Percentiles rank a stretch among this genome's conserved stretches.
Conservation (phyloP, 2,888 invertebrate species). For the Hydraecia micacea region DNA sequence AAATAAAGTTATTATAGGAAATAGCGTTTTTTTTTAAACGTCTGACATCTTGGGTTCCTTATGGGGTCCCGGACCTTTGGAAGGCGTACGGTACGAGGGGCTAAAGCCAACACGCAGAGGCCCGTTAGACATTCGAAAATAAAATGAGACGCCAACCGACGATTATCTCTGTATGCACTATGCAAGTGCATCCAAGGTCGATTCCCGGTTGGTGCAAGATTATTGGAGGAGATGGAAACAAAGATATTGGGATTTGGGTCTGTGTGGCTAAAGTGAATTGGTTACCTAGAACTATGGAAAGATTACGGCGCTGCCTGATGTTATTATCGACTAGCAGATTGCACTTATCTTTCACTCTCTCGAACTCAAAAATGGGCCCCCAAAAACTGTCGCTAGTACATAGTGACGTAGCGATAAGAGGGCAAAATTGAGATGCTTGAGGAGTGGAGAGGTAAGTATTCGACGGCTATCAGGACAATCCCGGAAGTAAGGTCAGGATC, state of each 20-base stretch:
- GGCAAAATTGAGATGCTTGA: too few species aligned
- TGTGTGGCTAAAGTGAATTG: too few species aligned
- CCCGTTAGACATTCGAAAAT: not conserved
- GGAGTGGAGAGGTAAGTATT: too few species aligned
- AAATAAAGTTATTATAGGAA: conserved; percentile 30
- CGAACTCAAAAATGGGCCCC: too few species aligned
- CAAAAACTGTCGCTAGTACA: too few species aligned
- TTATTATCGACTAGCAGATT: too few species aligned
- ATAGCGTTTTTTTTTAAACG: not conserved
- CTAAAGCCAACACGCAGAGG: not conserved
- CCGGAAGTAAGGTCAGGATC: too few species aligned
- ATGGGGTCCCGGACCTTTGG: not conserved
- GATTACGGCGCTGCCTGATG: not conserved
- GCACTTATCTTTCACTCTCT: too few species aligned
- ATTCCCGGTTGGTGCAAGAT: not conserved
- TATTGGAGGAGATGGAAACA: not conserved
- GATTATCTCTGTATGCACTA: not conserved
- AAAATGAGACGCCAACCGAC: not conserved
- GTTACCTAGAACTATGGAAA: too few species aligned
- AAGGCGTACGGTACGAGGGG: not conserved
- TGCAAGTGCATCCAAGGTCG: not conserved
- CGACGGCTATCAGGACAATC: too few species aligned
- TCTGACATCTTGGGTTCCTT: not conserved
- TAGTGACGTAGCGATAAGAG: too few species aligned
- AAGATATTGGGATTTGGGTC: not conserved